Evolutionary conservation across 2,888 invertebrate genomes (phyloP).

Genomic region (Lamproptera curius): DNA sequence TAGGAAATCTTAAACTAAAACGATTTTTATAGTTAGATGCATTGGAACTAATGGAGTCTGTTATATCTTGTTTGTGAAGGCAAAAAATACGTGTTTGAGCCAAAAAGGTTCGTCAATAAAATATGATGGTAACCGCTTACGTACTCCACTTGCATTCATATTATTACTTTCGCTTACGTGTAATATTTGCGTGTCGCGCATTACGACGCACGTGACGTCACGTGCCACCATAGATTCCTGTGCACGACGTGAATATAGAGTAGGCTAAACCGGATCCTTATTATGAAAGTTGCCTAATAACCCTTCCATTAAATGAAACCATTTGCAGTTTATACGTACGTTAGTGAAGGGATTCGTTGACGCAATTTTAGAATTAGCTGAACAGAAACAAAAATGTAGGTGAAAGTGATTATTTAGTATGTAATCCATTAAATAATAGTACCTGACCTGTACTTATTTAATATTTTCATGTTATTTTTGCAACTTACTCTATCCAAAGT

Average conservation of each 20-base stretch:
- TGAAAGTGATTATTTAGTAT: no score
- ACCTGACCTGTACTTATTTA: no score
- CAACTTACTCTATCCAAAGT: no score
- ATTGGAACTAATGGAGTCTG: background rate
- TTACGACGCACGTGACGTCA: constrained; percentile 3
- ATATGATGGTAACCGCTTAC: background rate
- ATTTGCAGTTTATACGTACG: no score
- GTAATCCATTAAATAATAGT: no score
- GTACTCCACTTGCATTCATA: no score
- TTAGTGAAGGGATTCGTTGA: no score
- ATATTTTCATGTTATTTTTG: no score
- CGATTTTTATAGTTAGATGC: background rate
- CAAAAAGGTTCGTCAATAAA: background rate
- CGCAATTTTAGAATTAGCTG: no score
- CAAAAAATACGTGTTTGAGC: background rate
- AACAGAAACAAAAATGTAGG: no score
- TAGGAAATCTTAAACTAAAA: background rate
- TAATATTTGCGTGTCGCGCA: background rate
- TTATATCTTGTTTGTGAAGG: background rate
- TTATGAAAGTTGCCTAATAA: constrained; percentile 14
- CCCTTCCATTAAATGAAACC: background rate
- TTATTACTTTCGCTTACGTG: constrained; percentile 19
- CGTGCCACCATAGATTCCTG: constrained; percentile 6
- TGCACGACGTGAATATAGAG: constrained; percentile 8
- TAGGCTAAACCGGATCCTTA: background rate